These are phyloP conservation scores for Thalassarche chlororhynchos DNA, from an alignment of 2,113 vertebrate species.

Conservation along the genomic window DNA sequence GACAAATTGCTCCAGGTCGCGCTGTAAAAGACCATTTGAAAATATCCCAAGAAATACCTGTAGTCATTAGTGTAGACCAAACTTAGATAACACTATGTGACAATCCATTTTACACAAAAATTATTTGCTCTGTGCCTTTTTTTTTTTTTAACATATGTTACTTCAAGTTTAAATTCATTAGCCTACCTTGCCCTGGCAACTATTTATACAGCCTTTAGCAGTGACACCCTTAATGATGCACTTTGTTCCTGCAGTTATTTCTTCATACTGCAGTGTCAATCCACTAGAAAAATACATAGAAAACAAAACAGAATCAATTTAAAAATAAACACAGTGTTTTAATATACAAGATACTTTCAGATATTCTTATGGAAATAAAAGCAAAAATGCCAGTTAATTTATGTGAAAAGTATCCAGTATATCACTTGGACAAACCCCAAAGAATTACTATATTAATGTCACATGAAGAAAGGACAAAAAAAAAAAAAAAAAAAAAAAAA, in stretches of 20 bases:
- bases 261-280: slow-evolving; percentile 79
- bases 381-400: background rate
- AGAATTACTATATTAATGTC: background rate
- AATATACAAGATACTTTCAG: background rate
- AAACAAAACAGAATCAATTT: background rate
- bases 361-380: background rate
- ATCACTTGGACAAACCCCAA: background rate
- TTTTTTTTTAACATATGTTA: background rate
- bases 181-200: slow-evolving; percentile 84
- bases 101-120: background rate
- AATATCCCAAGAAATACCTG: background rate
- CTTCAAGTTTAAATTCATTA: background rate
- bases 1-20: background rate
- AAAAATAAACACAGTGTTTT: background rate
- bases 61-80: background rate
- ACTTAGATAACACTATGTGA: background rate
- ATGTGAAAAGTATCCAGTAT: background rate
- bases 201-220: slow-evolving; percentile 80
- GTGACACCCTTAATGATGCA: slow-evolving; percentile 81
- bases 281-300: slow-evolving; percentile 71
- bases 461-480: background rate
- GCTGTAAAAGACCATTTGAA: background rate
- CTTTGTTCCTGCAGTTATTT: slow-evolving; percentile 54
- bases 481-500: too few relatives aligned
- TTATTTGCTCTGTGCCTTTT: background rate